These are phyloP conservation scores for Nomada fabriciana DNA, from an alignment of 2,888 invertebrate genomes.

Conservation along the genomic window DNA sequence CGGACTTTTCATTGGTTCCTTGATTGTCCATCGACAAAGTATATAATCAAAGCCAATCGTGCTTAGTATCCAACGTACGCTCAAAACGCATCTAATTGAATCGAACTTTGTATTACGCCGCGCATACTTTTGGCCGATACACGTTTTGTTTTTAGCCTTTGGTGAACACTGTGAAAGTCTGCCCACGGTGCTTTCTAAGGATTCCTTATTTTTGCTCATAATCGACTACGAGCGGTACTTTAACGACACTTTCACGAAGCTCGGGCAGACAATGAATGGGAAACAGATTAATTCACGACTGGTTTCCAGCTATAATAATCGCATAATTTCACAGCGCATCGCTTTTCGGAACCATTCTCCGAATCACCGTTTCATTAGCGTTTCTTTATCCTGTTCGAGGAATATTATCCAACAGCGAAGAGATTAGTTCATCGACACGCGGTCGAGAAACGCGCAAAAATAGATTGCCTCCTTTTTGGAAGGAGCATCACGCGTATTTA, in stretches of 20 bases:
- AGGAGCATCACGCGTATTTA: conserved; percentile 4
- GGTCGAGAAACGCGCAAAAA: conserved; percentile 7
- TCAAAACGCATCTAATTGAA: conserved; percentile 24
- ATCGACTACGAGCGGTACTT: not conserved
- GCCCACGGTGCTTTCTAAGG: conserved; percentile 23
- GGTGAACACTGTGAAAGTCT: conserved; percentile 31
- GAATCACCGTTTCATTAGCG: not conserved
- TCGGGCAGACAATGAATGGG: conserved; percentile 6
- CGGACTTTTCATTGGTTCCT: no score
- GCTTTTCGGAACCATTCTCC: no score
- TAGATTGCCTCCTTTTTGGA: conserved; percentile 10
- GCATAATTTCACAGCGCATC: not conserved
- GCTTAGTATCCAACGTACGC: not conserved
- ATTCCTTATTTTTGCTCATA: conserved; percentile 21
- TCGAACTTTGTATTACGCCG: conserved; percentile 13
- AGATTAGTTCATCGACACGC: conserved; percentile 5
- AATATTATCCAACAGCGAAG: not conserved
- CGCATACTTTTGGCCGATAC: conserved; percentile 13
- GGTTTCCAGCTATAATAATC: not conserved
- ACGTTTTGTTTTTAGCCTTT: conserved; percentile 18
- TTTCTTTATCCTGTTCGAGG: not conserved
- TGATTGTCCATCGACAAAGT: no score
- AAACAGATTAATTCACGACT: conserved; percentile 19
- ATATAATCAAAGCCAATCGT: no score
- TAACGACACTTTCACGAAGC: conserved; percentile 27